Evolutionary conservation across 2,888 invertebrate genomes (phyloP).

Genomic region (Acanthococcus lagerstroemiae): DNA sequence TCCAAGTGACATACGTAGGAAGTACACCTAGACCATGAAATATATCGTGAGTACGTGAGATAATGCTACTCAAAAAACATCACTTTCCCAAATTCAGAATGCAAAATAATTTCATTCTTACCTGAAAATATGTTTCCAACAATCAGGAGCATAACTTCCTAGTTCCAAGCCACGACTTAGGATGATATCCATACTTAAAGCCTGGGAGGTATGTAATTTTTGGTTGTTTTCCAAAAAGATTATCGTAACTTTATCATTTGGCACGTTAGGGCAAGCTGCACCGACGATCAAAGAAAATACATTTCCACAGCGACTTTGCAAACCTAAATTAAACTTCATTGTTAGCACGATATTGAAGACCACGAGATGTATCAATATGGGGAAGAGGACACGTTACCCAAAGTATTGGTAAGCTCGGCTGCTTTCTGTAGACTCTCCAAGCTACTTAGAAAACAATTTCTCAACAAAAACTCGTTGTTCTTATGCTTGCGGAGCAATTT

Average conservation of each 20-base stretch:
- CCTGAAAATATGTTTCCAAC: constrained; percentile 92
- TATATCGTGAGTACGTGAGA: no score
- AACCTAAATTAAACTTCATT: constrained; percentile 44
- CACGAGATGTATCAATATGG: background rate
- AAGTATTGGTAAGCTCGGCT: constrained; percentile 75
- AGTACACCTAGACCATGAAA: constrained; percentile 64
- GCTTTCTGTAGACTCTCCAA: constrained; percentile 86
- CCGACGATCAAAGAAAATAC: constrained; percentile 76
- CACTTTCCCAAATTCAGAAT: background rate
- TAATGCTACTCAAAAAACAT: constrained; percentile 17
- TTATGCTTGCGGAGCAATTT: constrained; percentile 44
- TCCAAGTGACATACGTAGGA: constrained; percentile 86
- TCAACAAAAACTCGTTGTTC: constrained; percentile 43
- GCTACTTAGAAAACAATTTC: constrained; percentile 44
- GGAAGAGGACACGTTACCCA: constrained; percentile 47
- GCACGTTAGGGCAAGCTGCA: constrained; percentile 65
- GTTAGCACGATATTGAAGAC: no score
- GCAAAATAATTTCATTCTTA: constrained; percentile 35
- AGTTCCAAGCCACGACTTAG: constrained; percentile 78
- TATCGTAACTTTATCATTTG: constrained; percentile 17
- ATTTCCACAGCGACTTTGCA: constrained; percentile 83
- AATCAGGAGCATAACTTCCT: constrained; percentile 83
- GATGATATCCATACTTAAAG: constrained; percentile 83
- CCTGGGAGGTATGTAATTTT: constrained; percentile 53
- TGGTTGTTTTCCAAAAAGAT: constrained; percentile 22